Conservation (phyloP, 1,140 invertebrate genomes). For the Oncopeltus fasciatus region DNA sequence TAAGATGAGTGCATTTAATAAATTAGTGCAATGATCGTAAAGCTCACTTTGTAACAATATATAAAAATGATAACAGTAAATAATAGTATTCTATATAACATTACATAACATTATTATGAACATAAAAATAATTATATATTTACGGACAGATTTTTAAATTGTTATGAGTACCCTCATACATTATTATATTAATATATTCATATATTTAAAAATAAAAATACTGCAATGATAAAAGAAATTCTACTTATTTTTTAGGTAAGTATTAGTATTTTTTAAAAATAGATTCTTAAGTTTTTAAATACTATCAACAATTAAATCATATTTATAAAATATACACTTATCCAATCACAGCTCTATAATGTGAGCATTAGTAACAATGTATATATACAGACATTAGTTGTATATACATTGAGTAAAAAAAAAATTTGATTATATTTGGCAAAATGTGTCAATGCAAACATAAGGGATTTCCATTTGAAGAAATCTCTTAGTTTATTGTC, state of each 20-base stretch:
- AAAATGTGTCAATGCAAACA: neutral
- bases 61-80: too few species aligned
- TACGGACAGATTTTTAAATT: too few species aligned
- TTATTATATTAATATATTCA: neutral
- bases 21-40: constrained; percentile 16
- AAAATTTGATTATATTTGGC: neutral
- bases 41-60: too few species aligned
- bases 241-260: neutral
- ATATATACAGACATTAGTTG: neutral
- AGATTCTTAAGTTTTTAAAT: neutral
- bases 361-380: constrained; percentile 1
- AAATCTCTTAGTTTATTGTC: neutral
- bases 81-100: too few species aligned
- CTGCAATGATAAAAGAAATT: neutral
- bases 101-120: too few species aligned
- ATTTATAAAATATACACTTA: neutral
- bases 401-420: neutral
- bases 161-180: too few species aligned
- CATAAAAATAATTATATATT: too few species aligned
- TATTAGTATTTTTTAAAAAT: neutral
- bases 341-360: constrained; percentile 4
- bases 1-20: constrained; percentile 13
- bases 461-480: neutral
- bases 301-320: neutral
- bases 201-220: neutral